phyloP scores from a whole-genome alignment of 2,888 invertebrate genomes.

The Iselma pallidipennis region DNA sequence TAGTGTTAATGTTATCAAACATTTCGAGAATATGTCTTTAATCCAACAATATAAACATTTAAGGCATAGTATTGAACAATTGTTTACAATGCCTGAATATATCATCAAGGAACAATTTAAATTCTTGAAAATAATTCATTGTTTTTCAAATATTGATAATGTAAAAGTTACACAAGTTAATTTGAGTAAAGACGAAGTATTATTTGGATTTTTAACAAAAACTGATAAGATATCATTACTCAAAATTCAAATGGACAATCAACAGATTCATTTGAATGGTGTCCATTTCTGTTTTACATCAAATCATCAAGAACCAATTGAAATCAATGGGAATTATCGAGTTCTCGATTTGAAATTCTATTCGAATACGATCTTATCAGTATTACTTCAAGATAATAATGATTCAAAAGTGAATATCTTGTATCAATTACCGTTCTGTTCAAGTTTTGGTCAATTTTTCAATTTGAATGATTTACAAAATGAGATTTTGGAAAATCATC shows the following conservation, averaged over 20 bases:
- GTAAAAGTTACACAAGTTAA: constrained; percentile 60
- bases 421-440: constrained; percentile 40
- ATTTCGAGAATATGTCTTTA: constrained; percentile 75
- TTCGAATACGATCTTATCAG: constrained; percentile 70
- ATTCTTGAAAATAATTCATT: constrained; percentile 59
- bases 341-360: constrained; percentile 79
- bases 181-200: constrained; percentile 58
- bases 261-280: constrained; percentile 44
- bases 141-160: constrained; percentile 35
- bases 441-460: constrained; percentile 47
- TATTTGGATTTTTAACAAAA: constrained; percentile 59
- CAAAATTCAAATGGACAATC: background rate
- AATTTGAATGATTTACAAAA: constrained; percentile 31
- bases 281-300: constrained; percentile 59
- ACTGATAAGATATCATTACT: constrained; percentile 24
- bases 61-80: constrained; percentile 65
- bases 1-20: constrained; percentile 74
- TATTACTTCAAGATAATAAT: constrained; percentile 65
- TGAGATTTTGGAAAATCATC: constrained; percentile 43
- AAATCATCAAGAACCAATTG: constrained; percentile 1
- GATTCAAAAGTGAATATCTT: constrained; percentile 43
- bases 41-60: constrained; percentile 79
- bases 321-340: constrained; percentile 51
- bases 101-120: constrained; percentile 68
- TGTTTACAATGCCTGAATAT: constrained; percentile 70